A percentile compares a stretch with the other conserved stretches of the same genome.
phyloP scores from a whole-genome alignment of 2,888 invertebrate genomes.

The Agrotis segetum region DNA sequence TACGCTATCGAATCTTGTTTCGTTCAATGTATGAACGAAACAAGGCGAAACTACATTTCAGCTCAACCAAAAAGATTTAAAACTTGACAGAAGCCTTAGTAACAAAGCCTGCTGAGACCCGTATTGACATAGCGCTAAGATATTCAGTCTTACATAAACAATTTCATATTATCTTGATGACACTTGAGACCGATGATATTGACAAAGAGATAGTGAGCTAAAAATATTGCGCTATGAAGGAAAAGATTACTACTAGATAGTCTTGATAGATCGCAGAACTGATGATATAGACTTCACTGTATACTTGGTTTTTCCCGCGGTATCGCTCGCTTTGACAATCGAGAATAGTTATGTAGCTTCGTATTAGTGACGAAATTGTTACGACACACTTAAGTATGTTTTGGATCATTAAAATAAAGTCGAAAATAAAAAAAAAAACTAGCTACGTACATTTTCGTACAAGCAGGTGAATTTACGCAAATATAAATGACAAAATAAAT shows the following conservation, averaged over 20 bases:
- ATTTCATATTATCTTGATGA: slow-evolving; percentile 22
- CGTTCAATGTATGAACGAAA: not conserved
- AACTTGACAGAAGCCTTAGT: slow-evolving; percentile 1
- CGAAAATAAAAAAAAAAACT: too few relatives aligned
- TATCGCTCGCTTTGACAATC: not conserved
- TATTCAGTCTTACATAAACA: slow-evolving; percentile 29
- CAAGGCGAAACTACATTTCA: not conserved
- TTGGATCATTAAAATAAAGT: too few relatives aligned
- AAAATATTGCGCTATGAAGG: slow-evolving; percentile 33
- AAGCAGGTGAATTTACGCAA: too few relatives aligned
- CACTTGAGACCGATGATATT: slow-evolving; percentile 43
- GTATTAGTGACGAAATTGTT: not conserved
- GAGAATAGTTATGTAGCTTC: not conserved
- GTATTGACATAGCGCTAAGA: slow-evolving; percentile 16
- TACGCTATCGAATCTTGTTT: not conserved
- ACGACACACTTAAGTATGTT: too few relatives aligned
- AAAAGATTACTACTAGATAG: slow-evolving; percentile 44
- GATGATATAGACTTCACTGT: slow-evolving; percentile 16
- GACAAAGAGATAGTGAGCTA: slow-evolving; percentile 35
- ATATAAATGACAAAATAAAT: too few relatives aligned
- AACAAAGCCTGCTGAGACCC: slow-evolving; percentile 14
- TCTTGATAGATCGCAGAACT: slow-evolving; percentile 21
- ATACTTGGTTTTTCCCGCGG: not conserved
- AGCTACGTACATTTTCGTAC: too few relatives aligned
- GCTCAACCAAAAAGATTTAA: not conserved